Evolutionary conservation across 2,113 vertebrate species (phyloP).

Genomic region (Neolamprologus devosi): DNA sequence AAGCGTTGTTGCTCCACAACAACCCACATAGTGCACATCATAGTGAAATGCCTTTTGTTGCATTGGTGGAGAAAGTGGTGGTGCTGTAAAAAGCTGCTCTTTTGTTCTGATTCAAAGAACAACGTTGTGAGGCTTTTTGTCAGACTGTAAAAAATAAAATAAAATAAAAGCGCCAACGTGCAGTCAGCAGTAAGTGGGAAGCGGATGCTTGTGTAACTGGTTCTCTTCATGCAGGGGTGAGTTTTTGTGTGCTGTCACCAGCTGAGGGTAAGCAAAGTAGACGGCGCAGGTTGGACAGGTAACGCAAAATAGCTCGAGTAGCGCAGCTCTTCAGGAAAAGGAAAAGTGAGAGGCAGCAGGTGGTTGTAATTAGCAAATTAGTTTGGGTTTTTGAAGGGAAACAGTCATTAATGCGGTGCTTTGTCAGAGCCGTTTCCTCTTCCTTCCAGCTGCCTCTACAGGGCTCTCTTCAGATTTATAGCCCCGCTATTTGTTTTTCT

Average conservation of each 20-base stretch:
- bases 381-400: slow-evolving; percentile 83
- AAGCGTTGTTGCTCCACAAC: background rate
- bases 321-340: slow-evolving; percentile 70
- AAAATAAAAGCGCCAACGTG: background rate
- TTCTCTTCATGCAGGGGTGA: background rate
- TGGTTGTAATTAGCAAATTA: slow-evolving; percentile 89
- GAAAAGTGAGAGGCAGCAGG: slow-evolving; percentile 76
- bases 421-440: slow-evolving; percentile 59
- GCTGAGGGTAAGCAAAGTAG: background rate
- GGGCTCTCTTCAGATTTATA: slow-evolving; percentile 15
- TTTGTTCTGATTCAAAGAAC: background rate
- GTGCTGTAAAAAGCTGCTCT: background rate
- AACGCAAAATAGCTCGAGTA: slow-evolving; percentile 58
- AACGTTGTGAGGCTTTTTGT: background rate
- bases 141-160: background rate
- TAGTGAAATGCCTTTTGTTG: background rate
- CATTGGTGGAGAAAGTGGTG: background rate
- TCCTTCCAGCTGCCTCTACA: background rate
- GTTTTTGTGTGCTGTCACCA: background rate
- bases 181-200: background rate
- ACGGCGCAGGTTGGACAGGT: background rate
- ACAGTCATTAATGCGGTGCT: slow-evolving; percentile 81
- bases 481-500: background rate
- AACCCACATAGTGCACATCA: background rate
- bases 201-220: background rate